Conservation (phyloP, 2,797 vertebrate genomes). For the Platyrinchus mystaceus region DNA sequence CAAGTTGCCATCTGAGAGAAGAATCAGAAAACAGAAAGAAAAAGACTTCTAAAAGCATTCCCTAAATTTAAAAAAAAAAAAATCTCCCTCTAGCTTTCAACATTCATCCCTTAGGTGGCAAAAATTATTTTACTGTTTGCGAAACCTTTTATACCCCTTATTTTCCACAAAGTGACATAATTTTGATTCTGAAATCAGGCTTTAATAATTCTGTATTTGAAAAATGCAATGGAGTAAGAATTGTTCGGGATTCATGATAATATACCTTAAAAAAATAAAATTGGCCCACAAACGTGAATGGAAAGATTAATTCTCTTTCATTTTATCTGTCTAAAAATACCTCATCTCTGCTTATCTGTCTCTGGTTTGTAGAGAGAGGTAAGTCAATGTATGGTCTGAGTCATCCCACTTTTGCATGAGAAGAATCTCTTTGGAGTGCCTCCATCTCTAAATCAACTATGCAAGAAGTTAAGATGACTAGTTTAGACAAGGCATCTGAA, state of each 20-base stretch:
- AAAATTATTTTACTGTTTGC: neutral
- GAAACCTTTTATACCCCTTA: neutral
- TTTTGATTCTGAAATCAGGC: neutral
- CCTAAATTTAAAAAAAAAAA: neutral
- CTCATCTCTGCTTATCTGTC: neutral
- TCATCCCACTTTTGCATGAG: neutral
- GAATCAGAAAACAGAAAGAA: conserved; percentile 11
- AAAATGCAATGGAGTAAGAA: neutral
- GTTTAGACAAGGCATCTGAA: neutral
- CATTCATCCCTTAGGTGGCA: neutral
- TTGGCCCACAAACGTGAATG: neutral
- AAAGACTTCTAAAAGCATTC: neutral
- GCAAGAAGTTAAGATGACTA: neutral
- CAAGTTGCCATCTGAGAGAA: conserved; percentile 50
- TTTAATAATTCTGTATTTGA: neutral
- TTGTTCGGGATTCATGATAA: neutral
- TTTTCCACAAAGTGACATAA: neutral
- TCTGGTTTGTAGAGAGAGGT: neutral
- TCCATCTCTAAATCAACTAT: neutral
- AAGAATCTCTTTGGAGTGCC: neutral
- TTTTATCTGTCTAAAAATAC: neutral
- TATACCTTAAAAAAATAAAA: neutral
- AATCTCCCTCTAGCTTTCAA: neutral
- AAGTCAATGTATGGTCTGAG: neutral
- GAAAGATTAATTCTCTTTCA: neutral